phyloP scores from a whole-genome alignment of 2,888 invertebrate species.

The Drosophila anceps region DNA sequence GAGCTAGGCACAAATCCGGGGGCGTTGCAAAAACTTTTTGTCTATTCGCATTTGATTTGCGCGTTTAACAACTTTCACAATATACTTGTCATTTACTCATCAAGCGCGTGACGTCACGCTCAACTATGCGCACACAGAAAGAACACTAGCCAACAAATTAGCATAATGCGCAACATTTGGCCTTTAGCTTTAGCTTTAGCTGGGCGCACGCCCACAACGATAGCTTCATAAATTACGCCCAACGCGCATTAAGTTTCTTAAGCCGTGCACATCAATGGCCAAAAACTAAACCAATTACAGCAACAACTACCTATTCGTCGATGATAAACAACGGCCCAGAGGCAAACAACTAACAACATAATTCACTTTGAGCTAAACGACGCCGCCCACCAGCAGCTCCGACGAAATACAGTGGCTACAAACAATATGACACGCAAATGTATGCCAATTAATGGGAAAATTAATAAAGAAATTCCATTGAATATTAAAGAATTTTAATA shows the following conservation, averaged over 20 bases:
- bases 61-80: constrained; percentile 52
- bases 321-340: constrained; percentile 27
- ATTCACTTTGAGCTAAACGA: constrained; percentile 59
- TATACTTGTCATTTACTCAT: constrained; percentile 48
- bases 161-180: constrained; percentile 51
- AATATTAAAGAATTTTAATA: neutral
- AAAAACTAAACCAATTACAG: constrained; percentile 68
- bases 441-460: too few species aligned
- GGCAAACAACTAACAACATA: constrained; percentile 59
- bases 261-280: constrained; percentile 61
- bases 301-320: constrained; percentile 26
- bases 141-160: constrained; percentile 53
- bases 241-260: constrained; percentile 35
- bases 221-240: constrained; percentile 69
- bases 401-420: constrained; percentile 8
- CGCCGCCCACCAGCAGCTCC: constrained; percentile 8
- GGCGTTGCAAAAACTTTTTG: constrained; percentile 18
- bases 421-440: neutral
- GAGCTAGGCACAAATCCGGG: constrained; percentile 19
- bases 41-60: constrained; percentile 23
- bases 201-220: constrained; percentile 23
- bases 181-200: too few species aligned
- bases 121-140: constrained; percentile 22
- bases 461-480: neutral
- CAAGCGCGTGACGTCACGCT: constrained; percentile 55